Evolutionary conservation across 2,797 vertebrate genomes (phyloP), one percentile per base, ranked within the genome.

Genomic region (Amphiprion clarkii): DNA sequence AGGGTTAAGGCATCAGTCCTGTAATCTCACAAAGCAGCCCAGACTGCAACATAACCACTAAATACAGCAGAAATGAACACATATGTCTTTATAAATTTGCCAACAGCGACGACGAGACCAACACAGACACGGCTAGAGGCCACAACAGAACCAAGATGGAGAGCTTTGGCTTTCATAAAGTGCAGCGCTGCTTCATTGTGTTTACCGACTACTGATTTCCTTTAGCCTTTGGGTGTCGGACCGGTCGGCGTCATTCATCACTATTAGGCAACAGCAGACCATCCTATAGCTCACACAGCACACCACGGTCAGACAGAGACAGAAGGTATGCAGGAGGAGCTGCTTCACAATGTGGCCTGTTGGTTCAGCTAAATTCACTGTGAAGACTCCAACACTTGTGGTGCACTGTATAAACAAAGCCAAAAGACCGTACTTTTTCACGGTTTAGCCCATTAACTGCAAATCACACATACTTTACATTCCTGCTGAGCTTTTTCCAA

Each of bases 191-290:
- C 79, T 73, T 46, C 56, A 61, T 72, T 88, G 71, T 79, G 78
- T 89, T 75, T 61, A 77, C 58, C 62, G 74, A 68, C 71, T 68
- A 75, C 81, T 81, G 88, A 88, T 90, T 89, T 90, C 78, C 83
- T 81, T 90, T 91, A 79, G 86, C 89, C 85, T 87, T 75, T 76
- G 76, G 76, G 49, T 63, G 53, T 57, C 69, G 55, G 6, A 71
- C 55, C 79, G 72, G 66, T 76, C 79, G 54, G 73, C 44, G 76
- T 67, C 84, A 88, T 91, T 85, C 75, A 87, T 87, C 87, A 86
- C 75, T 49, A 87, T 89, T 86, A 90, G 61, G n/a, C 12, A 14
- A 73, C 42, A 53, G 55, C 42, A 52, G 12, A 36, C 46, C 23
- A 25, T 61, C 52, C 52, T 5, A 57, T n/a, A n/a, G 67, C 57